Conservation (phyloP, 1,140 invertebrate species). For the Drosophila melanica region DNA sequence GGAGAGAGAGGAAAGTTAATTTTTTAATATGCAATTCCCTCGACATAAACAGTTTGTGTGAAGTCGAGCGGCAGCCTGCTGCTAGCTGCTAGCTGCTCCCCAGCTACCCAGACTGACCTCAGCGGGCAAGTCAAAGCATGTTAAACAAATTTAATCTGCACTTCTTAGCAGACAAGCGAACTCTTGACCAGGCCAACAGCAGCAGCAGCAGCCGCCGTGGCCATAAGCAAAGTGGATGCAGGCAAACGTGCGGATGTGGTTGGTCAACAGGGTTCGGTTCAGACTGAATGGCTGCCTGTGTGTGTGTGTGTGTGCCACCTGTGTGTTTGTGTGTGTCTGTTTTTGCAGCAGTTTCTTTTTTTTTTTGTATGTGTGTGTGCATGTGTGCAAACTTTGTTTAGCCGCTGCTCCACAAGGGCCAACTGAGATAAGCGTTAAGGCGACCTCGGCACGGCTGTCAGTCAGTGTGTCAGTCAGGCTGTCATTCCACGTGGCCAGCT, state of each 20-base stretch:
- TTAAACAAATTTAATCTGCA: conserved; percentile 82
- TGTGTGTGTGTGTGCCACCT: conserved; percentile 10
- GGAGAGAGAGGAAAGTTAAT: conserved; percentile 63
- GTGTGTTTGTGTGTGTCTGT: conserved; percentile 7
- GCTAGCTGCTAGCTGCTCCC: neutral
- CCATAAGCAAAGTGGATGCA: conserved; percentile 37
- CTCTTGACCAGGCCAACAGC: conserved; percentile 30
- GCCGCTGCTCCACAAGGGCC: conserved; percentile 40
- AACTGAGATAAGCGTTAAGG: conserved; percentile 46
- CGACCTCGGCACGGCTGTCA: conserved; percentile 27
- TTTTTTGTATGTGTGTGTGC: neutral
- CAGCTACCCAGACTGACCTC: conserved; percentile 37
- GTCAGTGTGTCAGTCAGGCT: conserved; percentile 27
- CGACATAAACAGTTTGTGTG: conserved; percentile 56
- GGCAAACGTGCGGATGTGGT: conserved; percentile 40
- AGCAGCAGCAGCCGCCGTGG: neutral
- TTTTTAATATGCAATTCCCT: conserved; percentile 78
- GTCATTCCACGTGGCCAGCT: conserved; percentile 22
- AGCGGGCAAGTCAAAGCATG: conserved; percentile 68
- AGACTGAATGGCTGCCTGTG: neutral
- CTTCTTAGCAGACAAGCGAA: conserved; percentile 64
- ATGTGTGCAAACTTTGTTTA: conserved; percentile 49
- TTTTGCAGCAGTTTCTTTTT: conserved; percentile 14
- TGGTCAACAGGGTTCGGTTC: neutral
- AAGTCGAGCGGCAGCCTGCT: conserved; percentile 16